These are phyloP conservation scores for Caenorhabditis tropicalis DNA, from an alignment of 1,140 invertebrate species.

Conservation along the genomic window DNA sequence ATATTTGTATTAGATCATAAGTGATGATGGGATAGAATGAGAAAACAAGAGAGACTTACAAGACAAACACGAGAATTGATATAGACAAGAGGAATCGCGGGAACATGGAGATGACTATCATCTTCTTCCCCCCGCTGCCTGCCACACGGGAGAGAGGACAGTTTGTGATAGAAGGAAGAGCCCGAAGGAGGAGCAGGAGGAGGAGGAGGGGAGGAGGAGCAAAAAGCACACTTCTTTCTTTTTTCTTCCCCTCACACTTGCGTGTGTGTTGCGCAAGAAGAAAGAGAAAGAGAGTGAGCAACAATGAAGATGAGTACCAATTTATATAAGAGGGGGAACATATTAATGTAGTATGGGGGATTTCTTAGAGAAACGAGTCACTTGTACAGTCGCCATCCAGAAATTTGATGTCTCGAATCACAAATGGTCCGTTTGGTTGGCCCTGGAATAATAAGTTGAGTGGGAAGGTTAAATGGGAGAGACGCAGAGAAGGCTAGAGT, in stretches of 20 bases:
- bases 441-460: background rate
- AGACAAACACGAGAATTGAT: constrained; percentile 37
- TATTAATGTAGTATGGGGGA: background rate
- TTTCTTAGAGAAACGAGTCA: constrained; percentile 18
- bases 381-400: constrained; percentile 44
- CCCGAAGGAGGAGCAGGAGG: background rate
- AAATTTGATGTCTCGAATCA: constrained; percentile 36
- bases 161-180: constrained; percentile 21
- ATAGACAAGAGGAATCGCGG: background rate
- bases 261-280: background rate
- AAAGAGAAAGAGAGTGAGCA: constrained; percentile 12
- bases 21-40: background rate
- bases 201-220: background rate
- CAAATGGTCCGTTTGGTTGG: constrained; percentile 36
- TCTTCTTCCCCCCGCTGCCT: background rate
- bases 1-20: constrained; percentile 5
- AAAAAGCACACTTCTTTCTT: background rate
- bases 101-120: constrained; percentile 23
- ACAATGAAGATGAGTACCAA: background rate
- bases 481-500: no score
- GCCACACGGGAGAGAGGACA: no score
- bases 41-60: constrained; percentile 6
- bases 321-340: background rate
- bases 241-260: background rate
- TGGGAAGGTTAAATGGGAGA: no score